Conservation (phyloP, 2,113 vertebrate species). For the Xenopus tropicalis region UCB_Xtro_10.0 CM004448.2:43898001-43898500, state of each 20-base stretch:
- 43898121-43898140: not conserved
- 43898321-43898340: no score
- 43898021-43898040: conserved; percentile 78
- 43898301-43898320: not conserved
- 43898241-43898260: no score
- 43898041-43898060: conserved; percentile 92
- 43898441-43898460: conserved; percentile 56
- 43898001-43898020: conserved; percentile 71
- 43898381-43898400: not conserved
- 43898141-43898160: not conserved
- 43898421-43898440: conserved; percentile 7
- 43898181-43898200: no score
- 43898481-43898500: conserved; percentile 48
- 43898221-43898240: no score
- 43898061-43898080: conserved; percentile 92
- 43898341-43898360: no score
- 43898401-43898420: conserved; percentile 47
- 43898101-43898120: conserved; percentile 44
- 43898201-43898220: no score
- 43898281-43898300: not conserved
- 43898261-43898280: no score
- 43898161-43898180: no score
- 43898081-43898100: conserved; percentile 72
- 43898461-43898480: conserved; percentile 61
- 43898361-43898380: no score